Evolutionary conservation across 2,113 vertebrate species (phyloP).

Genomic region (Raja brachyura): DNA sequence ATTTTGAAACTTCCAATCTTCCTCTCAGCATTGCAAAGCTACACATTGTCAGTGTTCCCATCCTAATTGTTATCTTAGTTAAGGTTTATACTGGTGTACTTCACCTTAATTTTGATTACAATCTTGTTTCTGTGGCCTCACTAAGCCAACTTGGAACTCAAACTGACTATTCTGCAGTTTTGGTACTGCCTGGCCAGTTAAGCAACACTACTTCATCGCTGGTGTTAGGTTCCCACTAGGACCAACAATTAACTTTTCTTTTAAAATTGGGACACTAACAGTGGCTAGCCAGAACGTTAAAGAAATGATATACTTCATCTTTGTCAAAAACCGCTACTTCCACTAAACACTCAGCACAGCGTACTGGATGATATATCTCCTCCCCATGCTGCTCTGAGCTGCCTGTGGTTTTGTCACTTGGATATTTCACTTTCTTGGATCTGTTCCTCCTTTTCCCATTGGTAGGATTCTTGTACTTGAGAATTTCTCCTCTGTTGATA

Average conservation of each 20-base stretch:
- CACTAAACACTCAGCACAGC: constrained; percentile 81
- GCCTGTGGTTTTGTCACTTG: constrained; percentile 23
- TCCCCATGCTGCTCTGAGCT: constrained; percentile 47
- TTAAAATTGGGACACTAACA: constrained; percentile 50
- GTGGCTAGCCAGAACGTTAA: constrained; percentile 88
- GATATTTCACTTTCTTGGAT: constrained; percentile 55
- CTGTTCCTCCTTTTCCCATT: constrained; percentile 57
- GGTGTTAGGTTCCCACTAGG: background rate
- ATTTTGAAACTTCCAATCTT: no score
- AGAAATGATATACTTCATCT: constrained; percentile 92
- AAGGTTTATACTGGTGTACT: no score
- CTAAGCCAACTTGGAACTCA: no score
- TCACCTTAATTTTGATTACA: no score
- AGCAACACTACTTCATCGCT: background rate
- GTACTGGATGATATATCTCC: constrained; percentile 81
- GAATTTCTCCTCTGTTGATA: constrained; percentile 76
- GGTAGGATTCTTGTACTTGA: constrained; percentile 64
- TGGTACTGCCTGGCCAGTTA: no score
- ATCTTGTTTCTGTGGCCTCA: no score
- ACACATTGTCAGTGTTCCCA: no score
- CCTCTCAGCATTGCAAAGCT: no score
- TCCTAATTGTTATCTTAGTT: no score
- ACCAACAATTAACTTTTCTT: background rate
- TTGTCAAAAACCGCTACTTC: constrained; percentile 91
- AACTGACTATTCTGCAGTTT: no score